Evolutionary conservation across 2,113 vertebrate genomes (phyloP).

Genomic region (Xenopus borealis): DNA sequence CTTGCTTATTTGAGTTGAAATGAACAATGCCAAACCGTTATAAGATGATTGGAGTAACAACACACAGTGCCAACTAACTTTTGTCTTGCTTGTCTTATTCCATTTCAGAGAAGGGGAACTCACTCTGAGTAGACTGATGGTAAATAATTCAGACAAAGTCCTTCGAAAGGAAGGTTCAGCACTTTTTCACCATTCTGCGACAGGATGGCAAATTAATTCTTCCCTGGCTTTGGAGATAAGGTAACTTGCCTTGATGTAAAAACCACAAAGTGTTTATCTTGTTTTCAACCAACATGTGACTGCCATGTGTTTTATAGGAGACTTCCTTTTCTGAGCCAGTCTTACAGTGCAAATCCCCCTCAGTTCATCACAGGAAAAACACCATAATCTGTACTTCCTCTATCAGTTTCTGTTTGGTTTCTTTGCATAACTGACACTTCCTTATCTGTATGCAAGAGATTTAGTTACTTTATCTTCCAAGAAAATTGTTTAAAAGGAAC

Average conservation of each 20-base stretch:
- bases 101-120: slow-evolving; percentile 73
- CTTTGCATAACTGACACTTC: no score
- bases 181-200: slow-evolving; percentile 65
- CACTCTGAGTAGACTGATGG: slow-evolving; percentile 73
- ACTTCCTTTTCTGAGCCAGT: background rate
- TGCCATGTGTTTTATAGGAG: background rate
- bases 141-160: slow-evolving; percentile 74
- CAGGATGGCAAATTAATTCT: slow-evolving; percentile 80
- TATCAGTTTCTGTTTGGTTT: no score
- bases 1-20: no score
- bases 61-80: no score
- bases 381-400: background rate
- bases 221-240: slow-evolving; percentile 81
- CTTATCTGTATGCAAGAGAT: no score
- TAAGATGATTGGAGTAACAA: no score
- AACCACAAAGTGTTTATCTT: background rate
- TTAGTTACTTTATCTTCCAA: no score
- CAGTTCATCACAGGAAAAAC: background rate
- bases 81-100: slow-evolving; percentile 47
- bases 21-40: no score
- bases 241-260: slow-evolving; percentile 51
- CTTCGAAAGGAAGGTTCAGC: slow-evolving; percentile 65
- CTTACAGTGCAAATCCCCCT: background rate
- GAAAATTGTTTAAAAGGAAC: no score
- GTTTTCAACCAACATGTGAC: background rate